A percentile compares a stretch with the other conserved stretches of the same genome.
Evolutionary conservation across 1,140 invertebrate genomes (phyloP).

Genomic region (Drosophila bipectinata): DNA sequence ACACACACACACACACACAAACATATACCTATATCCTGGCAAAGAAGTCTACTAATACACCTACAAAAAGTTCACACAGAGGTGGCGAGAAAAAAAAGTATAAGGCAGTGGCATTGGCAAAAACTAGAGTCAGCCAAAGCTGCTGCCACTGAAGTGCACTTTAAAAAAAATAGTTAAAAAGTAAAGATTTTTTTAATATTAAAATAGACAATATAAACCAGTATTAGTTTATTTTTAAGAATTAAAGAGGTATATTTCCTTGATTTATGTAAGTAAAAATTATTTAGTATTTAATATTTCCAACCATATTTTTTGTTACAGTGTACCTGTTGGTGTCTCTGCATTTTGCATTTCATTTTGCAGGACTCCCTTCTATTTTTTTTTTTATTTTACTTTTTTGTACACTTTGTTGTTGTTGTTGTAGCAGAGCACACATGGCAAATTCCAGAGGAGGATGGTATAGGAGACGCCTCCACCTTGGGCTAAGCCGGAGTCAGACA

Average conservation of each 20-base stretch:
- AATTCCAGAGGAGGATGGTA: slow-evolving; percentile 7
- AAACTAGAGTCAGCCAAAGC: slow-evolving; percentile 18
- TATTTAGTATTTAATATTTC: no score
- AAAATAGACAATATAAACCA: no score
- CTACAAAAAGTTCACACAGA: slow-evolving; percentile 1
- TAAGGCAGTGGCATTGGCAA: not conserved
- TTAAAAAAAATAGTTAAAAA: slow-evolving; percentile 4
- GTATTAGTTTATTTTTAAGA: no score
- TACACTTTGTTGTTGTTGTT: not conserved
- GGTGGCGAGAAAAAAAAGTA: not conserved
- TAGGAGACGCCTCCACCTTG: slow-evolving; percentile 21
- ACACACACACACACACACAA: slow-evolving; percentile 26
- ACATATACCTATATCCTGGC: slow-evolving; percentile 2
- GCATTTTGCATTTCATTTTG: slow-evolving; percentile 55
- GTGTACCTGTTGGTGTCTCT: slow-evolving; percentile 26
- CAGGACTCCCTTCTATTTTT: not conserved
- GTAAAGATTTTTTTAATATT: not conserved
- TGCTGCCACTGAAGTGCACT: slow-evolving; percentile 19
- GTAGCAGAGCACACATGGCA: slow-evolving; percentile 48
- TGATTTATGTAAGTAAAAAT: no score
- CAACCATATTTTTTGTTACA: slow-evolving; percentile 5
- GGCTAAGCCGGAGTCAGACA: slow-evolving; percentile 55
- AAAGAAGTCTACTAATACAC: not conserved
- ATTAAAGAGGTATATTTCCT: no score
- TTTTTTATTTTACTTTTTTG: slow-evolving; percentile 1